Percentiles rank a stretch among this genome's conserved stretches.
Conservation (phyloP, 2,888 invertebrate species). For the Coenonympha arcania region DNA sequence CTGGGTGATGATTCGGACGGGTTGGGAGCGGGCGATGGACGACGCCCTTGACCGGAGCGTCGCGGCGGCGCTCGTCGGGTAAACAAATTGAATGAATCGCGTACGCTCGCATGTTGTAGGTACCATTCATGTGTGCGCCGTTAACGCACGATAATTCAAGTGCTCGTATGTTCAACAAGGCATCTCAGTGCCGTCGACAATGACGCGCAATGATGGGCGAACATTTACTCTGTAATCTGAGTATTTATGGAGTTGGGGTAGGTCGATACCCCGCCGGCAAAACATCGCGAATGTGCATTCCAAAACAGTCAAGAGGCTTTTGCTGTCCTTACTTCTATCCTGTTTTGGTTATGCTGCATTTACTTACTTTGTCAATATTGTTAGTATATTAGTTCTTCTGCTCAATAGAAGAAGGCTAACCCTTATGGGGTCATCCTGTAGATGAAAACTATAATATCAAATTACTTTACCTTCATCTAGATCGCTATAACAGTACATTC, state of each 20-base stretch:
- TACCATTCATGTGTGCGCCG: constrained; percentile 69
- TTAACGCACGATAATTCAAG: constrained; percentile 64
- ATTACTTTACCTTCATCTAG: no score
- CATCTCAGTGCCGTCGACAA: constrained; percentile 30
- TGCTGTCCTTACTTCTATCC: no score
- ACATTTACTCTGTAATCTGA: constrained; percentile 12
- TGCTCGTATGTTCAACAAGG: constrained; percentile 54
- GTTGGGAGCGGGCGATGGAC: constrained; percentile 56
- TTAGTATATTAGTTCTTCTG: no score
- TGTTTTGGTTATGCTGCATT: no score
- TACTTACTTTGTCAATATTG: no score
- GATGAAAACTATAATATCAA: no score
- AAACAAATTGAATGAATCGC: constrained; percentile 72
- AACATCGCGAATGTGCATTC: not conserved
- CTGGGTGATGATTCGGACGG: constrained; percentile 30
- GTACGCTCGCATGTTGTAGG: constrained; percentile 64
- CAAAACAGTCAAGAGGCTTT: not conserved
- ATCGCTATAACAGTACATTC: no score
- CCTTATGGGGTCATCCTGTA: no score
- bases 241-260: constrained; percentile 4
- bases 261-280: constrained; percentile 4
- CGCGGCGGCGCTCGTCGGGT: constrained; percentile 53
- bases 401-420: no score
- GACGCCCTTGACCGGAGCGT: constrained; percentile 61
- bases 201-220: constrained; percentile 20